These are phyloP conservation scores for Coecobrya sp. DNA, from an alignment of 2,888 invertebrate genomes.

Conservation along the genomic window DNA sequence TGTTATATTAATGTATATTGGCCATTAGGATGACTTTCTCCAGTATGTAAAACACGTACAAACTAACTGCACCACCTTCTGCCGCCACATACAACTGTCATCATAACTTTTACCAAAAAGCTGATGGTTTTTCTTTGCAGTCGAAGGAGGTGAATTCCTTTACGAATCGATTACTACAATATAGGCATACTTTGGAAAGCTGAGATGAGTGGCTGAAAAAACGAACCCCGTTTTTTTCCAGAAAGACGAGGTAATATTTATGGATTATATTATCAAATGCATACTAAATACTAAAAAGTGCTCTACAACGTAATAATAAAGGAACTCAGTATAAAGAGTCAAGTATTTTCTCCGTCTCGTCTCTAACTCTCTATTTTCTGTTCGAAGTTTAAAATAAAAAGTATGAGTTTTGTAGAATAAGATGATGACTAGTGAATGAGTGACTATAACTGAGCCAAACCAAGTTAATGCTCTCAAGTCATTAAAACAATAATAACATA, in stretches of 20 bases:
- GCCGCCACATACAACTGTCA: neutral
- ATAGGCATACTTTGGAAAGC: neutral
- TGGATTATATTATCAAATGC: no score
- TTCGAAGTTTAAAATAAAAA: no score
- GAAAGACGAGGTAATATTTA: neutral
- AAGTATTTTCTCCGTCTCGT: no score
- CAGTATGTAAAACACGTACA: neutral
- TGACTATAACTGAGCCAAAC: neutral
- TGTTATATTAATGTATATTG: neutral
- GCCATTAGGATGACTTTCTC: neutral
- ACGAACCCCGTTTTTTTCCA: neutral
- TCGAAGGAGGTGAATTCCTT: neutral
- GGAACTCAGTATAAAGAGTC: no score
- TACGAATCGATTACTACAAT: neutral
- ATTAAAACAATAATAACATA: conserved; percentile 49
- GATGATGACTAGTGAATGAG: neutral
- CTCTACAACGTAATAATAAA: no score
- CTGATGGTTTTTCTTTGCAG: neutral
- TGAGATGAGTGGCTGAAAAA: neutral
- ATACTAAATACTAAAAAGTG: no score
- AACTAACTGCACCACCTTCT: neutral
- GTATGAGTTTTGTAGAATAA: no score
- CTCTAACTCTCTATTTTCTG: no score
- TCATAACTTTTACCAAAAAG: neutral
- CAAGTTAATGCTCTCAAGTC: conserved; percentile 39